A percentile compares a stretch with the other conserved stretches of the same genome.
Evolutionary conservation across 2,113 vertebrate species (phyloP).

Genomic region (Cichladusa arquata): DNA sequence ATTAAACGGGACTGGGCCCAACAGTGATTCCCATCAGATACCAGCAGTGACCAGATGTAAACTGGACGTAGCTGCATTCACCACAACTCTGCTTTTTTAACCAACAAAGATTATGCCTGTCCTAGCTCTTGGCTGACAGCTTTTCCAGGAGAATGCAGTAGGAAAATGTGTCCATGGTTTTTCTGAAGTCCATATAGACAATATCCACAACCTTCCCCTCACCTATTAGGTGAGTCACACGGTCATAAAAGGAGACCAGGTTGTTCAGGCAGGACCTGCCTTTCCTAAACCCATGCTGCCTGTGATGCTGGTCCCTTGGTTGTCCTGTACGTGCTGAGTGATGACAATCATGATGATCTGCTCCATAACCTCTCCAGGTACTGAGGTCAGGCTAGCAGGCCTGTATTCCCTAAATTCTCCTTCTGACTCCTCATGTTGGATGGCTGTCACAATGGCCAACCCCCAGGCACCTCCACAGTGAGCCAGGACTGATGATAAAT

Average conservation of each 20-base stretch:
- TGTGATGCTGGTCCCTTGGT: background rate
- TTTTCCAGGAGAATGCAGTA: background rate
- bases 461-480: background rate
- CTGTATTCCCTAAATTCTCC: background rate
- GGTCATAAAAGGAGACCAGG: background rate
- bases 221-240: background rate
- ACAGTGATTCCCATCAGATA: background rate
- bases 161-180: background rate
- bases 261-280: background rate
- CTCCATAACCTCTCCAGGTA: rapidly evolving
- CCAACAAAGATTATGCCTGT: too few species aligned
- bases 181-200: background rate
- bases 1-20: background rate
- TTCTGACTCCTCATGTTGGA: background rate
- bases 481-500: background rate
- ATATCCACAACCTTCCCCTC: background rate
- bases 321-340: rapidly evolving
- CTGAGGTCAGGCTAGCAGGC: background rate
- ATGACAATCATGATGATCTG: background rate
- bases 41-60: background rate
- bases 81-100: background rate
- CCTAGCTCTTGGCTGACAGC: background rate
- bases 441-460: background rate
- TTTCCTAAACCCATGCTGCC: background rate
- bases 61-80: too few species aligned